These are phyloP conservation scores for Netelia virgata DNA, from an alignment of 2,888 invertebrate genomes.

Conservation along the genomic window DNA sequence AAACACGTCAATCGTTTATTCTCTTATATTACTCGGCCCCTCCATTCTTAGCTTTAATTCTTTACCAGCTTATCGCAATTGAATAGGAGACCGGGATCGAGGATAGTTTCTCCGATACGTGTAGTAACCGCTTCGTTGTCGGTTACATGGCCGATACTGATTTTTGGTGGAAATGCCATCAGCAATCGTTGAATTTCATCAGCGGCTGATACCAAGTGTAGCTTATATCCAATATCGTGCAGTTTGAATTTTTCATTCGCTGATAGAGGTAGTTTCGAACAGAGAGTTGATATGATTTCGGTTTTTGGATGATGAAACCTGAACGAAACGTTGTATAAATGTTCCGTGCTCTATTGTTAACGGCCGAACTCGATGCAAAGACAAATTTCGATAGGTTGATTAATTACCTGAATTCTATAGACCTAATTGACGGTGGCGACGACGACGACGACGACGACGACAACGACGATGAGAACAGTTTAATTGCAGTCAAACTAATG, in stretches of 20 bases:
- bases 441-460: constrained; percentile 70
- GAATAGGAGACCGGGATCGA: constrained; percentile 79
- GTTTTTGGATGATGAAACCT: constrained; percentile 83
- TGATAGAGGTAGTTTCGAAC: constrained; percentile 73
- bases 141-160: constrained; percentile 79
- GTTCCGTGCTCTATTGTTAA: neutral
- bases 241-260: constrained; percentile 76
- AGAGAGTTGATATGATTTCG: constrained; percentile 77
- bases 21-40: constrained; percentile 13
- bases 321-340: neutral
- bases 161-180: constrained; percentile 80
- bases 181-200: constrained; percentile 80
- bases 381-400: too few species aligned
- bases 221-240: constrained; percentile 80
- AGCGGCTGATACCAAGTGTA: constrained; percentile 81
- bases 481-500: constrained; percentile 76
- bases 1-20: constrained; percentile 41
- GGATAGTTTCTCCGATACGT: constrained; percentile 75
- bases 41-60: neutral
- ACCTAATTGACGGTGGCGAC: constrained; percentile 67
- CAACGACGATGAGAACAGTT: constrained; percentile 72
- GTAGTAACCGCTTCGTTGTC: constrained; percentile 64
- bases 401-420: constrained; percentile 80
- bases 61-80: neutral
- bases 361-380: too few species aligned